Evolutionary conservation across 2,888 invertebrate genomes (phyloP).

Genomic region (Margaritifera margaritifera): DNA sequence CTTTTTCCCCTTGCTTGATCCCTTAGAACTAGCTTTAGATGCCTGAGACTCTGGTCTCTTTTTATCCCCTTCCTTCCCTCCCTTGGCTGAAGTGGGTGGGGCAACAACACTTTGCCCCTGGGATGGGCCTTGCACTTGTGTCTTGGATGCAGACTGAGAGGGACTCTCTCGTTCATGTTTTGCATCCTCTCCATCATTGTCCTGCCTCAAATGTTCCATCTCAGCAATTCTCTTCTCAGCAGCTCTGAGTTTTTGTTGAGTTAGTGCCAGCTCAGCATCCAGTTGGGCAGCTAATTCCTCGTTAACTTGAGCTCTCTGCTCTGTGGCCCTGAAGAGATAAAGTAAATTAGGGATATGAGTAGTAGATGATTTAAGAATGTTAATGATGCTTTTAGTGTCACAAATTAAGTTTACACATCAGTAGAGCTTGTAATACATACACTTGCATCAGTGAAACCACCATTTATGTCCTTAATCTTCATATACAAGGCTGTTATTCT

Average conservation of each 20-base stretch:
- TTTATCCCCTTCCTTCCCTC: slow-evolving; percentile 36
- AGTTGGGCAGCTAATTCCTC: slow-evolving; percentile 58
- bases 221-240: slow-evolving; percentile 50
- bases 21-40: slow-evolving; percentile 28
- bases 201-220: slow-evolving; percentile 6
- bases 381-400: background rate
- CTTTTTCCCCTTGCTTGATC: slow-evolving; percentile 35
- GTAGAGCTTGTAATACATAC: too few species aligned
- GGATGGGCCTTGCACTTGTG: slow-evolving; percentile 28
- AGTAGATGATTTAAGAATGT: background rate
- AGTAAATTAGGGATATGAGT: background rate
- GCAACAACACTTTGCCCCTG: slow-evolving; percentile 25
- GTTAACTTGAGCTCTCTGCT: slow-evolving; percentile 65
- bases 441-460: too few species aligned
- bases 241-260: slow-evolving; percentile 55
- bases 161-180: slow-evolving; percentile 19
- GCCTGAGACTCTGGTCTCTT: slow-evolving; percentile 44
- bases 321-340: slow-evolving; percentile 52
- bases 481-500: too few species aligned
- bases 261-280: slow-evolving; percentile 53
- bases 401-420: background rate
- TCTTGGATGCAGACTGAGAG: slow-evolving; percentile 20
- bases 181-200: slow-evolving; percentile 23
- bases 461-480: too few species aligned
- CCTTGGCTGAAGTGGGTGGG: slow-evolving; percentile 31